These are phyloP conservation scores for Bombus balteatus DNA, from an alignment of 1,140 invertebrate species.

Conservation along the genomic window DNA sequence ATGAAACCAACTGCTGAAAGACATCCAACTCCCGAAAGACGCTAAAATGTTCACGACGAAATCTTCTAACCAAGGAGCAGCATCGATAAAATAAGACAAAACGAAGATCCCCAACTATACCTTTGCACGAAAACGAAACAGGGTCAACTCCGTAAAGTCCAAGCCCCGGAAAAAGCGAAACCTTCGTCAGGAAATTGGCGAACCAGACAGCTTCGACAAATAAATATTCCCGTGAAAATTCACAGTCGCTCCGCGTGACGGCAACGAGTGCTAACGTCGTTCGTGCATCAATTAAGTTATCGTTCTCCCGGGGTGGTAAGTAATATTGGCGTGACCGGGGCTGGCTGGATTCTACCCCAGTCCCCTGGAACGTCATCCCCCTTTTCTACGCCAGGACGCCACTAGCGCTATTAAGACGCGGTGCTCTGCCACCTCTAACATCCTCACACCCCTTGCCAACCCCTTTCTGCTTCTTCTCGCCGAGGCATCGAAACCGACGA, in stretches of 20 bases:
- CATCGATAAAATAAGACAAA: no score
- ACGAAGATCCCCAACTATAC: no score
- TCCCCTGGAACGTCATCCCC: slow-evolving; percentile 39
- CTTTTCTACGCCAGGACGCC: slow-evolving; percentile 54
- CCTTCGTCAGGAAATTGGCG: neutral
- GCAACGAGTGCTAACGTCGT: slow-evolving; percentile 64
- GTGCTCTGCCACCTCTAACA: slow-evolving; percentile 65
- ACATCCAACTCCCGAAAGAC: no score
- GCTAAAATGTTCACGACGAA: no score
- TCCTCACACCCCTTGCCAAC: slow-evolving; percentile 21
- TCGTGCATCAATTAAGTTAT: slow-evolving; percentile 74
- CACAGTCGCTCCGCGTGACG: slow-evolving; percentile 34
- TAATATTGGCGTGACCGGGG: slow-evolving; percentile 74
- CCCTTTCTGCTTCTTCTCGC: slow-evolving; percentile 39
- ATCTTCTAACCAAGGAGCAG: no score
- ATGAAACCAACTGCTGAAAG: no score
- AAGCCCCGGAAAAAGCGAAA: neutral
- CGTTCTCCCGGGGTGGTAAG: slow-evolving; percentile 66
- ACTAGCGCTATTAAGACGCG: slow-evolving; percentile 72
- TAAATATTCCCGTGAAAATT: slow-evolving; percentile 42
- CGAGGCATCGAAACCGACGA: slow-evolving; percentile 41
- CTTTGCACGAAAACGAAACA: no score
- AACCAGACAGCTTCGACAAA: neutral
- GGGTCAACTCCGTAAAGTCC: no score
- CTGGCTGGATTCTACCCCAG: slow-evolving; percentile 50